These are phyloP conservation scores for Trachelus stipa DNA, from an alignment of 2,888 invertebrate genomes.

Conservation along the genomic window DNA sequence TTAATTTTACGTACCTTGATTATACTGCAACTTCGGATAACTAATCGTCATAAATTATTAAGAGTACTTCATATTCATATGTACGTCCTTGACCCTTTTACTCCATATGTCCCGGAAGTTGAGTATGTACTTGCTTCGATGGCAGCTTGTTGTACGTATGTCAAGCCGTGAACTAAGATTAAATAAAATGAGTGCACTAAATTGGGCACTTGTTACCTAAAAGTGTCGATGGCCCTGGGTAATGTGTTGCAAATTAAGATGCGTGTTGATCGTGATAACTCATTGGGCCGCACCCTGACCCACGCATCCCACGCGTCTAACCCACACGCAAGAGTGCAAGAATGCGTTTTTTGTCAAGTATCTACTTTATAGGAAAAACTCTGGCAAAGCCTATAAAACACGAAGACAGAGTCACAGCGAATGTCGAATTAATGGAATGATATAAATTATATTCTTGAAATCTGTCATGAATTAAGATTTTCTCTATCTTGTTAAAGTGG, in stretches of 20 bases:
- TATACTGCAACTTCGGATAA: not conserved
- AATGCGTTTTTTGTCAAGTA: not conserved
- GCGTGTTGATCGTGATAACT: constrained; percentile 25
- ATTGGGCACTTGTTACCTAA: constrained; percentile 20
- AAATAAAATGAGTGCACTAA: not conserved
- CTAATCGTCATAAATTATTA: not conserved
- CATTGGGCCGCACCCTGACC: constrained; percentile 20
- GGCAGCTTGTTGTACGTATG: not conserved
- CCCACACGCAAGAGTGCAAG: not conserved
- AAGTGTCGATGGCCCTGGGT: constrained; percentile 20
- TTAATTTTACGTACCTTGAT: not conserved
- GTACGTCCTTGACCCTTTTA: not conserved
- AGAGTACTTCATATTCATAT: not conserved
- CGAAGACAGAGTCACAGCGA: not conserved
- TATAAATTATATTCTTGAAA: not conserved
- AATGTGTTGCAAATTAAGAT: constrained; percentile 14
- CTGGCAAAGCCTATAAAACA: not conserved
- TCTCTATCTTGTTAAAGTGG: not conserved
- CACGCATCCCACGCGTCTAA: not conserved
- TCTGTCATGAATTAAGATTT: not conserved
- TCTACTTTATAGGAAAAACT: not conserved
- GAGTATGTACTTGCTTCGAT: not conserved
- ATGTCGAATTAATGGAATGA: not conserved
- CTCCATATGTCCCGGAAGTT: not conserved
- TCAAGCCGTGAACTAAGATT: not conserved